Percentiles rank a stretch among this genome's conserved stretches.
These are phyloP conservation scores for Diaphora mendica DNA, from an alignment of 2,888 invertebrate genomes.

Conservation along the genomic window DNA sequence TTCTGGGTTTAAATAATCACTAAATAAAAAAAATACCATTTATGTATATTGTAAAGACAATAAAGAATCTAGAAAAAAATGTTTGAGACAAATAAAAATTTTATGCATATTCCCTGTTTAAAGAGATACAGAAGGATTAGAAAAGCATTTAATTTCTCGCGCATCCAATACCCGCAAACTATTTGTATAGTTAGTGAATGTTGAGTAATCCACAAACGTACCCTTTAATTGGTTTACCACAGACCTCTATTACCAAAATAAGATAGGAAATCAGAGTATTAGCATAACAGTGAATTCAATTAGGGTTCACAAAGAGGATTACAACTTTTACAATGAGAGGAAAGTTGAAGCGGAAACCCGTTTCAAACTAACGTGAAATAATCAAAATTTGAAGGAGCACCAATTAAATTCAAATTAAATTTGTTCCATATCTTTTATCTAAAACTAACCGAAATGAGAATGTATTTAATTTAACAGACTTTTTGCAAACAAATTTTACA, in stretches of 20 bases:
- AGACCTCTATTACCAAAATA: slow-evolving; percentile 86
- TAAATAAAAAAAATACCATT: no score
- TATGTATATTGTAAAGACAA: no score
- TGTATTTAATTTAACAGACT: neutral
- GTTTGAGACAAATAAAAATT: no score
- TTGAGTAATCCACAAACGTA: slow-evolving; percentile 83
- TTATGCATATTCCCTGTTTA: no score
- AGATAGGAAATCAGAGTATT: slow-evolving; percentile 87
- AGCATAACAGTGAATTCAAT: slow-evolving; percentile 87
- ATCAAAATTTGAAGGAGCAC: slow-evolving; percentile 82
- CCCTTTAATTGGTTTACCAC: slow-evolving; percentile 86
- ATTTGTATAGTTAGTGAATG: slow-evolving; percentile 77
- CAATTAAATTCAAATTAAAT: slow-evolving; percentile 77
- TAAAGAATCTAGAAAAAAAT: no score
- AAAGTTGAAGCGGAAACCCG: slow-evolving; percentile 80
- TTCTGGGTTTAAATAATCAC: no score
- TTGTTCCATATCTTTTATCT: slow-evolving; percentile 49
- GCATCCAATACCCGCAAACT: slow-evolving; percentile 73
- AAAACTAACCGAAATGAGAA: neutral
- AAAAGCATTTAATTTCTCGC: slow-evolving; percentile 71
- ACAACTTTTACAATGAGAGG: slow-evolving; percentile 86
- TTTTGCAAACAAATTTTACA: neutral
- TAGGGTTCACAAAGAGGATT: slow-evolving; percentile 86
- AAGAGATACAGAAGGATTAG: slow-evolving; percentile 63
- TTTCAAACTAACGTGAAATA: slow-evolving; percentile 82